Percentiles rank a stretch among this genome's conserved stretches.
These are phyloP conservation scores for Cataglyphis hispanica DNA, from an alignment of 1,140 invertebrate genomes.

Conservation along the genomic window DNA sequence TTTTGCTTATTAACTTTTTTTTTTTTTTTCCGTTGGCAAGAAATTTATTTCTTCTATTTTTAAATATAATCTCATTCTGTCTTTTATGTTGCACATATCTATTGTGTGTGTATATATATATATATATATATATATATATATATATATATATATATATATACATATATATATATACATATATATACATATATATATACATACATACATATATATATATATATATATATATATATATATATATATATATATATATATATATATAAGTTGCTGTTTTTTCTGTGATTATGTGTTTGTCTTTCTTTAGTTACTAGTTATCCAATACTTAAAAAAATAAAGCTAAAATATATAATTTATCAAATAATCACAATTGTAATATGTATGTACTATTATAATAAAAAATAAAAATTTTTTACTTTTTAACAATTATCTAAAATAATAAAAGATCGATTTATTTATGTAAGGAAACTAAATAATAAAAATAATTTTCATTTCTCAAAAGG, in stretches of 20 bases:
- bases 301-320: constrained; percentile 83
- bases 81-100: constrained; percentile 38
- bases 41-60: neutral
- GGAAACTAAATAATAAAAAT: constrained; percentile 33
- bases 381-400: neutral
- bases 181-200: neutral
- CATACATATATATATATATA: neutral
- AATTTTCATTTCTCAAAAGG: constrained; percentile 62
- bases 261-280: constrained; percentile 60
- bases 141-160: too few species aligned
- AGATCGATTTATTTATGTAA: neutral
- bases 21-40: neutral
- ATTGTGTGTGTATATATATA: constrained; percentile 7
- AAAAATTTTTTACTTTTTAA: constrained; percentile 3
- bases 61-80: neutral
- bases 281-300: constrained; percentile 59
- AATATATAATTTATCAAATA: constrained; percentile 3
- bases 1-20: constrained; percentile 28
- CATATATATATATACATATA: too few species aligned
- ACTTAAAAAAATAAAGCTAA: constrained; percentile 66
- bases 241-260: too few species aligned
- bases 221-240: too few species aligned
- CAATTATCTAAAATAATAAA: neutral
- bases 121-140: too few species aligned
- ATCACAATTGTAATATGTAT: neutral